These are phyloP conservation scores for Hydrotaea cyrtoneurina DNA, from an alignment of 2,888 invertebrate genomes.

Conservation along the genomic window DNA sequence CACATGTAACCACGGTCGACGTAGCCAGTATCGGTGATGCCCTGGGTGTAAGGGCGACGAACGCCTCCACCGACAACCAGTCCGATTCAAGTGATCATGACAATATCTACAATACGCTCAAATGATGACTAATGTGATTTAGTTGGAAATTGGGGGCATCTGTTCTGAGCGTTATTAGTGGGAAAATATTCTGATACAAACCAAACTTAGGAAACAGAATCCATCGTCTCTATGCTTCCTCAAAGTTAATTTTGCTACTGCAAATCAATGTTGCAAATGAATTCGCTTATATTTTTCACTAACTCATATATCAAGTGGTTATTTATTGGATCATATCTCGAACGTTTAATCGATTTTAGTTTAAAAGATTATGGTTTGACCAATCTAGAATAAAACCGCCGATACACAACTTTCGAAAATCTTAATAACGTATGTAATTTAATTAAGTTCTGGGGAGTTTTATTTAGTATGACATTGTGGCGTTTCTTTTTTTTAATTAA, in stretches of 20 bases:
- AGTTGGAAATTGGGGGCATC: slow-evolving; percentile 77
- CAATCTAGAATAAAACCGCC: no score
- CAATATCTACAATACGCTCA: slow-evolving; percentile 81
- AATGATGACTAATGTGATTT: slow-evolving; percentile 80
- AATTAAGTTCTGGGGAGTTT: no score
- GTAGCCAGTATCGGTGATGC: slow-evolving; percentile 69
- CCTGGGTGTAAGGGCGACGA: slow-evolving; percentile 38
- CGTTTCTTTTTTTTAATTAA: background rate
- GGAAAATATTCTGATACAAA: slow-evolving; percentile 71
- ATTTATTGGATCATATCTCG: no score
- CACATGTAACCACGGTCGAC: slow-evolving; percentile 75
- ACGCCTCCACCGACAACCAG: slow-evolving; percentile 59
- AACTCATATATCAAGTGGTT: no score
- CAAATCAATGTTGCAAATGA: slow-evolving; percentile 57
- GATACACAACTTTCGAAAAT: no score
- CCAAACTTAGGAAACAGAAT: slow-evolving; percentile 2
- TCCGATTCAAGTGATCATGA: slow-evolving; percentile 69
- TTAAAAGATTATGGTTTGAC: no score
- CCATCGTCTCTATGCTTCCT: background rate
- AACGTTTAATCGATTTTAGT: no score
- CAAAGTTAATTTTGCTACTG: background rate
- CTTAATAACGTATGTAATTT: no score
- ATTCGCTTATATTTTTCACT: no score
- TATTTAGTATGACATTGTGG: no score
- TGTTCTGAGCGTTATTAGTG: slow-evolving; percentile 71